Conservation (phyloP, 37 sponge, comb jelly and placozoan genomes). For the Eunapius fragilis region DNA sequence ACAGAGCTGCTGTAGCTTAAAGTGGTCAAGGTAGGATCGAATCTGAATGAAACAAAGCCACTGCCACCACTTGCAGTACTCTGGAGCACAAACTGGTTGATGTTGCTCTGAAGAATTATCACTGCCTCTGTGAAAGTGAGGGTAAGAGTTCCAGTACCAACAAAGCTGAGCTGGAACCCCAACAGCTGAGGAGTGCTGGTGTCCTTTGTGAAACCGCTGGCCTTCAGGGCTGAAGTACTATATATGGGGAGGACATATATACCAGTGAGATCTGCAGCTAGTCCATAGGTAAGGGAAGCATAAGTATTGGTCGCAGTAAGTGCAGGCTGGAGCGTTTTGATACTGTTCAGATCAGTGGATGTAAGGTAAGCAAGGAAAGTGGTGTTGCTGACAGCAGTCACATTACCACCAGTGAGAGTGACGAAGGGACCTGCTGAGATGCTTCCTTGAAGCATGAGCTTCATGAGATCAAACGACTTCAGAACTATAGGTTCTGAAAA, state of each 20-base stretch:
- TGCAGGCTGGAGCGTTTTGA: slow-evolving; percentile 60
- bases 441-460: slow-evolving; percentile 45
- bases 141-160: slow-evolving; percentile 64
- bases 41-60: slow-evolving; percentile 7
- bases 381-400: slow-evolving; percentile 21
- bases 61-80: slow-evolving; percentile 34
- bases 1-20: slow-evolving; percentile 43
- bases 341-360: slow-evolving; percentile 47
- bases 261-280: slow-evolving; percentile 63
- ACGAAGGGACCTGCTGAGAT: neutral
- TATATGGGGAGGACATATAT: slow-evolving; percentile 52
- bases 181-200: slow-evolving; percentile 54
- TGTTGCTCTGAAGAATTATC: slow-evolving; percentile 15
- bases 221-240: slow-evolving; percentile 35
- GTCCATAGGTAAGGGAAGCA: slow-evolving; percentile 58
- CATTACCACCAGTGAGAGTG: slow-evolving; percentile 67
- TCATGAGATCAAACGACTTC: slow-evolving; percentile 60
- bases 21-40: slow-evolving; percentile 24
- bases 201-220: slow-evolving; percentile 54
- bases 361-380: slow-evolving; percentile 33
- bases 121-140: slow-evolving; percentile 93
- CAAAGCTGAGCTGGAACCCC: slow-evolving; percentile 76
- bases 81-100: slow-evolving; percentile 53
- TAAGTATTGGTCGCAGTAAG: slow-evolving; percentile 46
- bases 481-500: slow-evolving; percentile 60